These are phyloP conservation scores for Chrysolina oricalcia DNA, from an alignment of 2,888 invertebrate species.

Conservation along the genomic window DNA sequence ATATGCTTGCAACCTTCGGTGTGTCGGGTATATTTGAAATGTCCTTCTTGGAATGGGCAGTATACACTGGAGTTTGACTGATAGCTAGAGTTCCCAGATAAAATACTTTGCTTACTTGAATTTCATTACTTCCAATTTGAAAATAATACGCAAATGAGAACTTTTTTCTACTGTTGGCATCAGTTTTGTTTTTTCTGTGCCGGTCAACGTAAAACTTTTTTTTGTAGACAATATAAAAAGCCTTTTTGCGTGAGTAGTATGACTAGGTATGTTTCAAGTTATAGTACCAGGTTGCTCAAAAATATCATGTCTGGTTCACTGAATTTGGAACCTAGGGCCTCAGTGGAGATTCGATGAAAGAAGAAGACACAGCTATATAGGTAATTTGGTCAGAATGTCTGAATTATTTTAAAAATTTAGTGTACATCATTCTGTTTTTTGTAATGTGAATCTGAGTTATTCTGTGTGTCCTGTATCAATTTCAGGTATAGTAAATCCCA, in stretches of 20 bases:
- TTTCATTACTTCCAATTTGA: conserved; percentile 36
- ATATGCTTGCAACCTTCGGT: conserved; percentile 37
- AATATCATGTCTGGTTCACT: no score
- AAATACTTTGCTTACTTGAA: conserved; percentile 47
- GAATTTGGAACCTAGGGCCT: no score
- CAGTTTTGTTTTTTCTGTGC: conserved; percentile 42
- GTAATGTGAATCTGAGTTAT: no score
- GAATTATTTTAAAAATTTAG: no score
- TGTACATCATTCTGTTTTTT: no score
- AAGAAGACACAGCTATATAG: no score
- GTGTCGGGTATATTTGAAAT: conserved; percentile 40
- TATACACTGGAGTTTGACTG: conserved; percentile 45
- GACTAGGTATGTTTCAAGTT: no score
- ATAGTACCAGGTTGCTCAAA: no score
- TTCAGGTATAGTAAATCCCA: no score
- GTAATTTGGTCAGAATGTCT: no score
- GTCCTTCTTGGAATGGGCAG: conserved; percentile 35
- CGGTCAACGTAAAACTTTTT: conserved; percentile 32
- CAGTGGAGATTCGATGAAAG: no score
- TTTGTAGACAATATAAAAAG: conserved; percentile 36
- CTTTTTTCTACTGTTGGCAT: conserved; percentile 47
- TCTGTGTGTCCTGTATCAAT: no score
- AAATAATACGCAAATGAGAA: conserved; percentile 38
- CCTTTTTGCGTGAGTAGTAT: conserved; percentile 31
- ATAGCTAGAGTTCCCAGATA: conserved; percentile 43